A percentile compares a stretch with the other conserved stretches of the same genome.
Evolutionary conservation across 2,797 vertebrate genomes (phyloP).

Genomic region (Prionace glauca): DNA sequence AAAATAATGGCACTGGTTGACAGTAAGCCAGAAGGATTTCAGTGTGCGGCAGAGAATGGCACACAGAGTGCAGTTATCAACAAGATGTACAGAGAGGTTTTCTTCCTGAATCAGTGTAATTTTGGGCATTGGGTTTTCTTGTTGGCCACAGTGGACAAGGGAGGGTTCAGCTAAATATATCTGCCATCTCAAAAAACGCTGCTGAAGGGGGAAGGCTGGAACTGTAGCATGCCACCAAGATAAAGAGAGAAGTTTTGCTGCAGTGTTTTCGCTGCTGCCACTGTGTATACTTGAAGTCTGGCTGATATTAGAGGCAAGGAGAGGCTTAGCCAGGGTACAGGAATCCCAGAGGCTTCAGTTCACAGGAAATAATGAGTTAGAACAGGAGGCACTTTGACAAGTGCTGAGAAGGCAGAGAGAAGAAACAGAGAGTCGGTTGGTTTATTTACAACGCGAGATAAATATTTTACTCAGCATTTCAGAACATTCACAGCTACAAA

Average conservation of each 20-base stretch:
- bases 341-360: neutral
- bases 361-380: neutral
- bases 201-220: neutral
- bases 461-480: conserved; percentile 20
- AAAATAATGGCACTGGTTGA: neutral
- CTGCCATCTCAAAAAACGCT: neutral
- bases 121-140: neutral
- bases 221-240: neutral
- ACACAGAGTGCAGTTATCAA: neutral
- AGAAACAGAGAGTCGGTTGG: conserved; percentile 1
- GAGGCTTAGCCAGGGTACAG: neutral
- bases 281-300: neutral
- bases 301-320: neutral
- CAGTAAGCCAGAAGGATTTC: neutral
- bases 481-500: conserved; percentile 11
- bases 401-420: neutral
- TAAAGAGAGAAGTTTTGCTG: neutral
- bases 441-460: conserved; percentile 27
- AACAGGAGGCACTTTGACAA: neutral
- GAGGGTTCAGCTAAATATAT: neutral
- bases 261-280: no score
- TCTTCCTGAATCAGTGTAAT: neutral
- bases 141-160: neutral
- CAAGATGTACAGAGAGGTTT: neutral
- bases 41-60: neutral